Evolutionary conservation across 2,888 invertebrate genomes (phyloP).

Genomic region (Petrophora chlorosata): DNA sequence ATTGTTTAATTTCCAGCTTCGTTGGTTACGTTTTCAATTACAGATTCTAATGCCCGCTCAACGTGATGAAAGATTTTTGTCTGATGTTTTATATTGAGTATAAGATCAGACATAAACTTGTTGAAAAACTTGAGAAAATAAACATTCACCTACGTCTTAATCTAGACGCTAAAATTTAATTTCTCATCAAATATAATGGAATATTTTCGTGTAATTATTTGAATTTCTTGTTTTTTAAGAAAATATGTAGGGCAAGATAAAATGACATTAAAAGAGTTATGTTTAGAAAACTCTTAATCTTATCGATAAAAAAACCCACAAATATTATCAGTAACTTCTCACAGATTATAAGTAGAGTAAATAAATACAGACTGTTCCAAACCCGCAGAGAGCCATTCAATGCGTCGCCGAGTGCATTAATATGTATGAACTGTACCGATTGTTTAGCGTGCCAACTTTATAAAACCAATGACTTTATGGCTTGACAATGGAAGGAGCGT

Average conservation of each 20-base stretch:
- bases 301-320: constrained; percentile 38
- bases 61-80: constrained; percentile 16
- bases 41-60: constrained; percentile 26
- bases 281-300: no score
- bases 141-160: no score
- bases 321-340: constrained; percentile 41
- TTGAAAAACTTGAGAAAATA: background rate
- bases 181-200: no score
- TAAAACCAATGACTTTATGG: constrained; percentile 39
- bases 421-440: constrained; percentile 59
- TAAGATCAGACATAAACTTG: no score
- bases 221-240: no score
- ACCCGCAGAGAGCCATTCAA: constrained; percentile 54
- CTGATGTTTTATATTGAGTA: no score
- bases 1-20: constrained; percentile 52
- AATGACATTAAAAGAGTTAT: no score
- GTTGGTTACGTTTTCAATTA: constrained; percentile 40
- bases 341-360: constrained; percentile 40
- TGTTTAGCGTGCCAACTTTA: constrained; percentile 49
- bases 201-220: no score
- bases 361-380: constrained; percentile 50
- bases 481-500: constrained; percentile 34
- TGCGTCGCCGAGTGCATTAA: constrained; percentile 60
- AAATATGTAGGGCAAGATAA: no score
- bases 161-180: no score